Conservation (phyloP, 2,888 invertebrate species). For the Euphydryas editha region DNA sequence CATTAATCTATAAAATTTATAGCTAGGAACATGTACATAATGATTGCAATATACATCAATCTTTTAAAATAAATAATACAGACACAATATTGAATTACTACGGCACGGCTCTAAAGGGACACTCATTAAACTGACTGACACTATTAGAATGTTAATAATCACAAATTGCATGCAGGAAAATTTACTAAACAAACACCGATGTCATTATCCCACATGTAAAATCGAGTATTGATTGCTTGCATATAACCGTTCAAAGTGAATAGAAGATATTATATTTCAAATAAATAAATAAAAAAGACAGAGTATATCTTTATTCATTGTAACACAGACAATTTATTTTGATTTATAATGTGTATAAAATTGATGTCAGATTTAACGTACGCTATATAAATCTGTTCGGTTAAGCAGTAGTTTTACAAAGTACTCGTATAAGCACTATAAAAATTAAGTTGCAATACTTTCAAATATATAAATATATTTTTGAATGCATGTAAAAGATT, state of each 20-base stretch:
- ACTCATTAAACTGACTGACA: constrained; percentile 17
- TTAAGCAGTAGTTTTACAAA: constrained; percentile 5
- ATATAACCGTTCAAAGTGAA: neutral
- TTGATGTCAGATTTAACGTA: neutral
- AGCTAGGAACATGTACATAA: constrained; percentile 70
- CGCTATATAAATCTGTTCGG: neutral
- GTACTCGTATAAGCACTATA: constrained; percentile 29
- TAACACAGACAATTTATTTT: neutral
- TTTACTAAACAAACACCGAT: constrained; percentile 12
- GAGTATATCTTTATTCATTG: neutral
- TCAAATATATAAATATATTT: constrained; percentile 62
- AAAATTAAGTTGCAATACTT: constrained; percentile 48
- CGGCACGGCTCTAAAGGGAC: constrained; percentile 42
- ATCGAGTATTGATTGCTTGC: constrained; percentile 21
- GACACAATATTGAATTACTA: constrained; percentile 38
- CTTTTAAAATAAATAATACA: constrained; percentile 38
- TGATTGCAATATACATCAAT: constrained; percentile 40
- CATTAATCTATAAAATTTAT: constrained; percentile 65
- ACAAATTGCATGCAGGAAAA: constrained; percentile 12
- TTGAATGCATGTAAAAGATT: constrained; percentile 54
- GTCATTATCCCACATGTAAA: constrained; percentile 12
- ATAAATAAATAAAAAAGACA: neutral
- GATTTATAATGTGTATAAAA: neutral
- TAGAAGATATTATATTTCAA: constrained; percentile 10
- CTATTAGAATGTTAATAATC: constrained; percentile 2